Evolutionary conservation across 2,113 vertebrate species (phyloP).

Genomic region (Lamprotornis superbus): DNA sequence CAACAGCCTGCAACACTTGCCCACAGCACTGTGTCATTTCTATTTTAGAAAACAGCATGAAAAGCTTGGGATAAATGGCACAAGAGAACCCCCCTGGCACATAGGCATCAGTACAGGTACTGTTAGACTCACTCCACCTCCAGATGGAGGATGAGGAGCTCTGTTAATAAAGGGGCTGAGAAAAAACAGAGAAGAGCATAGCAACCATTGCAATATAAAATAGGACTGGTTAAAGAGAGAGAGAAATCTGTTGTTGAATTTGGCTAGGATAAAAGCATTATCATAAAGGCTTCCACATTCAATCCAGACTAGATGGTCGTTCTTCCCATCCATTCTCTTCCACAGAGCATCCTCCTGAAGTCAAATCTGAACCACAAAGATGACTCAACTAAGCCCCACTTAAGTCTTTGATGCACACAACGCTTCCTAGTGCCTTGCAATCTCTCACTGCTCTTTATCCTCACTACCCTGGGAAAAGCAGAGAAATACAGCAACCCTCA

Average conservation of each 20-base stretch:
- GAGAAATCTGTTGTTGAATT: not conserved
- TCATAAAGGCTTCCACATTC: not conserved
- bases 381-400: not conserved
- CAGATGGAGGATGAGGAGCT: not conserved
- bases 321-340: not conserved
- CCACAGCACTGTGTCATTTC: not conserved
- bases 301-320: accelerated
- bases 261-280: not conserved
- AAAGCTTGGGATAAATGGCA: not conserved
- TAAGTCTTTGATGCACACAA: not conserved
- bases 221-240: not conserved
- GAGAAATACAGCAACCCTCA: not conserved
- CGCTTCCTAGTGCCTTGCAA: not conserved
- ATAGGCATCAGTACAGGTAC: not conserved
- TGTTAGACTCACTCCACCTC: not conserved
- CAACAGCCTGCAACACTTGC: not conserved
- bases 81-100: not conserved
- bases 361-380: not conserved
- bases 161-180: not conserved
- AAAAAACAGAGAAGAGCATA: not conserved
- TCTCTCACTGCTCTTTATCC: not conserved
- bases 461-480: not conserved
- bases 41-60: not conserved
- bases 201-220: not conserved
- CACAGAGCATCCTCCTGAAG: not conserved